Evolutionary conservation across 2,113 vertebrate species (phyloP).

Genomic region (Triplophysa rosa): DNA sequence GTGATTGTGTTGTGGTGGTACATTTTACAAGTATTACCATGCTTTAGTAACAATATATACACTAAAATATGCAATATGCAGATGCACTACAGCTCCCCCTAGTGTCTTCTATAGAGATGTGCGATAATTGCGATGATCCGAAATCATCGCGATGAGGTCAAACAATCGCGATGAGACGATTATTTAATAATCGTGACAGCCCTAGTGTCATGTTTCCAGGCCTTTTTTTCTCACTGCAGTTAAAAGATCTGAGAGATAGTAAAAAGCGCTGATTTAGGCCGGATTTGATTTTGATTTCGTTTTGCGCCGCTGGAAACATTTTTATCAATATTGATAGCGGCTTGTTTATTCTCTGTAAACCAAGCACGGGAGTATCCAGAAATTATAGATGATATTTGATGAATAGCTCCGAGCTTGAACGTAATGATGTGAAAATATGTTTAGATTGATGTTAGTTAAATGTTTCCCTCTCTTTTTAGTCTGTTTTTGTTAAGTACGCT

Average conservation of each 20-base stretch:
- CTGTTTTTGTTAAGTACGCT: background rate
- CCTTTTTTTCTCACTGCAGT: background rate
- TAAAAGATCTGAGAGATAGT: constrained; percentile 5
- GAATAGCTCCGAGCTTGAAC: background rate
- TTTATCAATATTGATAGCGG: constrained; percentile 4
- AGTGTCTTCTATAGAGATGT: too few species aligned
- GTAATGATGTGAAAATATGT: background rate
- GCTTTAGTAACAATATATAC: too few species aligned
- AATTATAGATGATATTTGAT: background rate
- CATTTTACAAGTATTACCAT: too few species aligned
- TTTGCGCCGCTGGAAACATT: constrained; percentile 2
- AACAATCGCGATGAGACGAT: too few species aligned
- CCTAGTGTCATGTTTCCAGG: background rate
- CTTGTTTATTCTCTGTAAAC: constrained; percentile 7
- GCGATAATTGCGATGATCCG: too few species aligned
- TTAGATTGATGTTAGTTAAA: background rate
- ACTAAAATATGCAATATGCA: too few species aligned
- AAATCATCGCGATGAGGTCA: too few species aligned
- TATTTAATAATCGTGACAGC: too few species aligned
- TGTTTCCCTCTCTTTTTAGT: background rate
- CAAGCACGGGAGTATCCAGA: background rate
- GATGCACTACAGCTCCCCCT: too few species aligned
- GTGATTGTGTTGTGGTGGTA: too few species aligned
- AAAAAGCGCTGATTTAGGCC: background rate
- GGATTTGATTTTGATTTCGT: background rate